phyloP scores from a whole-genome alignment of 2,888 invertebrate genomes.

The Chalcosyrphus nemorum region DNA sequence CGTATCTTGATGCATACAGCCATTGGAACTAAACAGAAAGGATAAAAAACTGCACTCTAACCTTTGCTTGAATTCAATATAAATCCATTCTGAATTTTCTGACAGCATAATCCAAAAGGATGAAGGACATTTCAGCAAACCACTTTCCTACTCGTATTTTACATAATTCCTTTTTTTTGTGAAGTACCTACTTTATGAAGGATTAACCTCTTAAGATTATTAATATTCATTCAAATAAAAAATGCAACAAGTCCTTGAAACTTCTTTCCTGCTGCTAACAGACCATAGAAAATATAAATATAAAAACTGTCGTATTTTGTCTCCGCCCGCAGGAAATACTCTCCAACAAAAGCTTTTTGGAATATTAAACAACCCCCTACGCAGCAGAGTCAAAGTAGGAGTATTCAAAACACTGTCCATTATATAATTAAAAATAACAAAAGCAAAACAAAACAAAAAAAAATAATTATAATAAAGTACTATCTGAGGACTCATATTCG shows the following conservation, averaged over 20 bases:
- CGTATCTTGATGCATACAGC: too few species aligned
- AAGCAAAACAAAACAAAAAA: slow-evolving; percentile 21
- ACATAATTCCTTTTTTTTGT: not conserved
- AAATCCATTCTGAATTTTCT: not conserved
- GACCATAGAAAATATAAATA: not conserved
- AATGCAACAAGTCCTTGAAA: not conserved
- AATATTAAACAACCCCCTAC: not conserved
- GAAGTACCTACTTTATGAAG: not conserved
- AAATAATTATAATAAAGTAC: slow-evolving; percentile 26
- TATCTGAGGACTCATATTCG: not conserved
- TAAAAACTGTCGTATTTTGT: not conserved
- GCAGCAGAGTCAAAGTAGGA: not conserved
- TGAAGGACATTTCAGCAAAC: not conserved
- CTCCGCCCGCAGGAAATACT: not conserved
- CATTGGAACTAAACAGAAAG: too few species aligned
- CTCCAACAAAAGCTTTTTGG: slow-evolving; percentile 15
- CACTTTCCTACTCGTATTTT: not conserved
- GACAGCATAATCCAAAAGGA: not conserved
- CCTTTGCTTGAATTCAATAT: too few species aligned
- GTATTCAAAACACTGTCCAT: slow-evolving; percentile 15
- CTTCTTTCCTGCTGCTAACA: not conserved
- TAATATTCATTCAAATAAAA: not conserved
- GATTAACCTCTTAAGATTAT: slow-evolving; percentile 6
- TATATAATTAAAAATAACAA: slow-evolving; percentile 62
- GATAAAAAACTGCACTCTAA: too few species aligned